Evolutionary conservation across 2,888 invertebrate genomes (phyloP).

Genomic region (Trichogramma evanescens): DNA sequence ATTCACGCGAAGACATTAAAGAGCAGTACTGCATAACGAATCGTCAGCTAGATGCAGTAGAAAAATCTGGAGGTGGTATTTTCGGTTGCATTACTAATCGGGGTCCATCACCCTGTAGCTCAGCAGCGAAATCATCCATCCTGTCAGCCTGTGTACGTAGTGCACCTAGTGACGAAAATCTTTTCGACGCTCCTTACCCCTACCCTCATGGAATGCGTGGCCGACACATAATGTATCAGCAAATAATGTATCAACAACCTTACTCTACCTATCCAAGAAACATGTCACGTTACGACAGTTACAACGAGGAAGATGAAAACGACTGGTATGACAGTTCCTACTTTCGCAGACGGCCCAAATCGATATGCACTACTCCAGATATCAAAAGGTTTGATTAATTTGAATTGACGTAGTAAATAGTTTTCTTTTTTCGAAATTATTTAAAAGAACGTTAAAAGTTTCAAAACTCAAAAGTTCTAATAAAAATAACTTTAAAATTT

Average conservation of each 20-base stretch:
- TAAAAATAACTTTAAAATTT: background rate
- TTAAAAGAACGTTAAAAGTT: background rate
- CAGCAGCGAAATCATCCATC: constrained; percentile 58
- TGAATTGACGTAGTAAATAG: background rate
- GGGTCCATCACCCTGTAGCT: constrained; percentile 60
- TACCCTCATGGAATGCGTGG: constrained; percentile 1
- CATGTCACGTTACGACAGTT: constrained; percentile 27
- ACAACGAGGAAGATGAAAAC: constrained; percentile 50
- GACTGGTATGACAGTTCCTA: constrained; percentile 74
- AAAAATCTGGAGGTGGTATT: constrained; percentile 59
- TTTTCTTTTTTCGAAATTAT: background rate
- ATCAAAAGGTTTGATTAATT: constrained; percentile 52
- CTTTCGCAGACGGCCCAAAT: constrained; percentile 71
- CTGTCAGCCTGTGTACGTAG: constrained; percentile 82
- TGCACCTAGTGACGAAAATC: constrained; percentile 82
- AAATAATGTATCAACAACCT: constrained; percentile 41
- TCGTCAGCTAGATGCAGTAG: constrained; percentile 78
- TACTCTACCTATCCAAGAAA: constrained; percentile 38
- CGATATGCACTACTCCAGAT: constrained; percentile 65
- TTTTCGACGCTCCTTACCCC: constrained; percentile 59
- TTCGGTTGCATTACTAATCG: constrained; percentile 81
- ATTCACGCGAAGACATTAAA: constrained; percentile 83
- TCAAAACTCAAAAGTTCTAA: background rate
- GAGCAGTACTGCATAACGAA: constrained; percentile 93
- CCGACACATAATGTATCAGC: constrained; percentile 35